A percentile compares a stretch with the other conserved stretches of the same genome.
Conservation (phyloP, 1,140 invertebrate genomes). For the Druon quercuslanigerum region DNA sequence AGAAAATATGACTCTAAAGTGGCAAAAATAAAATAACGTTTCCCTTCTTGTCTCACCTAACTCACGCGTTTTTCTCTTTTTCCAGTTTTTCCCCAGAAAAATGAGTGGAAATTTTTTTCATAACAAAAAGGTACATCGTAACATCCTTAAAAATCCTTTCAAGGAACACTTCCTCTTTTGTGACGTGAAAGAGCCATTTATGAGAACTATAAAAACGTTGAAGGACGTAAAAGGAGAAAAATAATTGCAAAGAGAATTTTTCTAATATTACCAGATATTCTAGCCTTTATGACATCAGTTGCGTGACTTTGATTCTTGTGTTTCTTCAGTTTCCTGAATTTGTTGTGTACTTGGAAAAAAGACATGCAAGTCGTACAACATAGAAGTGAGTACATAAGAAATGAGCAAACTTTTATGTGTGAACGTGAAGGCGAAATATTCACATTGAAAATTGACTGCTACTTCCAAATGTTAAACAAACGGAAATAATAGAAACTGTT, state of each 20-base stretch:
- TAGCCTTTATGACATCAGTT: no score
- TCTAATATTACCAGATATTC: no score
- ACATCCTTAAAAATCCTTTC: conserved; percentile 1
- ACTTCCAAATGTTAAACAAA: neutral
- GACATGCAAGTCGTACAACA: neutral
- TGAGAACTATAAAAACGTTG: no score
- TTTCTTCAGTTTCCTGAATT: neutral
- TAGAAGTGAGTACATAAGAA: neutral
- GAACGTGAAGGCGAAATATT: neutral
- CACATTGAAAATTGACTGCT: conserved; percentile 18
- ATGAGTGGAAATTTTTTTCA: neutral
- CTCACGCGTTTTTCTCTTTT: neutral
- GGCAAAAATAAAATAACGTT: neutral
- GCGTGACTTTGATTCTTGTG: no score
- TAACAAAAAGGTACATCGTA: neutral
- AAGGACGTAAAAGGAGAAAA: no score
- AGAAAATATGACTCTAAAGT: neutral
- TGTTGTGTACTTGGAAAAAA: neutral
- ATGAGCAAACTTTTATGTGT: neutral
- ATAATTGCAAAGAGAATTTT: no score
- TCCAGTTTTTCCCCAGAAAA: conserved; percentile 10
- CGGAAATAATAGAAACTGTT: neutral
- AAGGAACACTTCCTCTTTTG: neutral
- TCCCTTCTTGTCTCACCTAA: conserved; percentile 12
- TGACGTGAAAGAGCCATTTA: neutral